Base-by-base conservation (phyloP, 2,113 vertebrate species). In the Eretmodus cyanostictus region DNA sequence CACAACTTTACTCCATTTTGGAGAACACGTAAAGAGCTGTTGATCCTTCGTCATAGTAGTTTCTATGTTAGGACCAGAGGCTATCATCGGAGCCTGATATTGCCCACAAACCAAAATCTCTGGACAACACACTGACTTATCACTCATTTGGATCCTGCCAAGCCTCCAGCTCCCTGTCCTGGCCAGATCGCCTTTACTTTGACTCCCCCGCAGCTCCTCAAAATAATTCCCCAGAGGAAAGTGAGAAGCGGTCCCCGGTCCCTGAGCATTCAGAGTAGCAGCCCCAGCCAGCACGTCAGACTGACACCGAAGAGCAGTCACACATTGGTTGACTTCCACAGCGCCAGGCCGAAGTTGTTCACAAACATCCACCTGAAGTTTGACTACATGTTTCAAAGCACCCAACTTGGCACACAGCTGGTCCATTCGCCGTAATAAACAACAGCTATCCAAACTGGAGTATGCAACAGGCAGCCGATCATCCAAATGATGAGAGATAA, bases 221-320 rank as follows among this genome's bases (percentile, higher is more conserved):
- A 36, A 38, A 66, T 66, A n/a, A 38, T 66, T 66, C 61, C 17
- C 31, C 61, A n/a, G 10, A n/a, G 61, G 17, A 38, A 66, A 66
- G 59, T 36, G 31, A 36, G 59, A 63, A 38, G 31, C 4, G 4
- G 10, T 66, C 31, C 31, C 6, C 2, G 0, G 4, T 12, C 6
- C 61, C 61, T 38, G 61, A 66, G 61, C 61, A 66, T 66, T 66
- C 31, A 38, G 61, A 38, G 31, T 66, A 66, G 61, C 31, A 66
- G 31, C 31, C 31, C 31, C 31, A 66, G 61, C 61, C 1, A 66
- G 61, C 17, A 36, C 2, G 4, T 66, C 31, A 66, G 61, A 36
- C 31, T 66, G 61, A n/a, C 31, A 63, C 59, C 2, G 0, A 66
- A 66, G 31, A 12, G 0, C 61, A 66, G 61, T 66, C 61, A 66